Conservation (phyloP, 1,140 invertebrate species). For the Acyrthosiphon pisum region DNA sequence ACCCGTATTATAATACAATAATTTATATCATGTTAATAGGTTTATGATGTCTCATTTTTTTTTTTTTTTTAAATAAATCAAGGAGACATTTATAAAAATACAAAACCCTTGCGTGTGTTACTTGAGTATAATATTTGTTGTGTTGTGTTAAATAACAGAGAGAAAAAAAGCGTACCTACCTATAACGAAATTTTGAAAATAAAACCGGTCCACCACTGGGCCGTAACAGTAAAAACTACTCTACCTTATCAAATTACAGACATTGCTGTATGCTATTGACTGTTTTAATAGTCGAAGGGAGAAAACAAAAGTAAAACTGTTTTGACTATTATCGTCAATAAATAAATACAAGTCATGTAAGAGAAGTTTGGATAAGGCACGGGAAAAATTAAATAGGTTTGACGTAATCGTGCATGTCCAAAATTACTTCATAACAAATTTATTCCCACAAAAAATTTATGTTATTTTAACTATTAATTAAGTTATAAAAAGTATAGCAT, state of each 20-base stretch:
- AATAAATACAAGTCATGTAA: slow-evolving; percentile 4
- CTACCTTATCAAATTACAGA: slow-evolving; percentile 15
- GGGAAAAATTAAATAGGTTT: not conserved
- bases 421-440: not conserved
- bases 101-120: not conserved
- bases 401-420: not conserved
- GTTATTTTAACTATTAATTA: not conserved
- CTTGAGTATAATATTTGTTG: not conserved
- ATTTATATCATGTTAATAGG: not conserved
- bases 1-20: not conserved
- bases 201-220: not conserved
- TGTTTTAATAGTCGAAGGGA: slow-evolving; percentile 1
- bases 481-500: not conserved
- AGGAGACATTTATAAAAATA: not conserved
- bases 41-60: not conserved
- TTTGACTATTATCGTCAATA: not conserved
- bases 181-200: not conserved
- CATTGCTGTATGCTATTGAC: not conserved
- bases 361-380: not conserved
- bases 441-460: not conserved
- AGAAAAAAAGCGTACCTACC: not conserved
- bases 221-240: slow-evolving; percentile 15
- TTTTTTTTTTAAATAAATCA: not conserved
- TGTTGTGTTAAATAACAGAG: not conserved
- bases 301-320: slow-evolving; percentile 9